phyloP scores from a whole-genome alignment of 2,888 invertebrate genomes.

The Coenonympha glycerion region DNA sequence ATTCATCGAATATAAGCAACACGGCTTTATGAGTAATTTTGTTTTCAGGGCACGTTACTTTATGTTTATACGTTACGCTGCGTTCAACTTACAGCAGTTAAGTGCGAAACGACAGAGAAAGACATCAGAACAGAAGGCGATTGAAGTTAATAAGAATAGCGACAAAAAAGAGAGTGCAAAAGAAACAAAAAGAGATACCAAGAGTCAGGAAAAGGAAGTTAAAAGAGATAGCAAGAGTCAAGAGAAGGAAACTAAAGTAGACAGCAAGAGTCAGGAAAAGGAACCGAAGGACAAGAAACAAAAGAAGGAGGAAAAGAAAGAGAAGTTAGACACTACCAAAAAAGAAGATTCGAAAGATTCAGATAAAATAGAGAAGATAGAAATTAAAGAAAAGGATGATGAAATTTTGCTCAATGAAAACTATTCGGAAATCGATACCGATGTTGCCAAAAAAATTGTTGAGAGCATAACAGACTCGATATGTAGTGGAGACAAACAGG shows the following conservation, averaged over 20 bases:
- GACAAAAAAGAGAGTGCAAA: slow-evolving; percentile 47
- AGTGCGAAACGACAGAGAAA: slow-evolving; percentile 80
- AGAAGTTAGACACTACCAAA: slow-evolving; percentile 49
- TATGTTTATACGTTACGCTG: slow-evolving; percentile 97
- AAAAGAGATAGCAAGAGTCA: slow-evolving; percentile 43
- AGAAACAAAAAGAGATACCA: slow-evolving; percentile 40
- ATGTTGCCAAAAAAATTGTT: slow-evolving; percentile 93
- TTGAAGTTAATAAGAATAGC: slow-evolving; percentile 58
- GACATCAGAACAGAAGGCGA: slow-evolving; percentile 53
- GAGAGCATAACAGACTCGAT: slow-evolving; percentile 89
- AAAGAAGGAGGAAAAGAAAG: slow-evolving; percentile 55
- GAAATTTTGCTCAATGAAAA: slow-evolving; percentile 63
- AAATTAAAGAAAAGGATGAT: slow-evolving; percentile 32
- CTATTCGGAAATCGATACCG: slow-evolving; percentile 80
- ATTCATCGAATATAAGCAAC: neutral
- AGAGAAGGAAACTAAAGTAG: slow-evolving; percentile 44
- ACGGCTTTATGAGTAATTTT: neutral
- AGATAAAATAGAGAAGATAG: slow-evolving; percentile 31
- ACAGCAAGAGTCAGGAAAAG: slow-evolving; percentile 47
- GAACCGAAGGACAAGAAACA: slow-evolving; percentile 46
- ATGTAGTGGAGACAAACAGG: slow-evolving; percentile 83
- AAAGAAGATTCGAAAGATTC: slow-evolving; percentile 38
- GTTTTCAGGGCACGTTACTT: slow-evolving; percentile 85
- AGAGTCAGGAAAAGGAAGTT: slow-evolving; percentile 48
- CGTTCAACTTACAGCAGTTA: slow-evolving; percentile 93